A percentile compares a stretch with the other conserved stretches of the same genome.
These are phyloP conservation scores for Aleiodes alternator DNA, from an alignment of 2,888 invertebrate species.

Conservation along the genomic window DNA sequence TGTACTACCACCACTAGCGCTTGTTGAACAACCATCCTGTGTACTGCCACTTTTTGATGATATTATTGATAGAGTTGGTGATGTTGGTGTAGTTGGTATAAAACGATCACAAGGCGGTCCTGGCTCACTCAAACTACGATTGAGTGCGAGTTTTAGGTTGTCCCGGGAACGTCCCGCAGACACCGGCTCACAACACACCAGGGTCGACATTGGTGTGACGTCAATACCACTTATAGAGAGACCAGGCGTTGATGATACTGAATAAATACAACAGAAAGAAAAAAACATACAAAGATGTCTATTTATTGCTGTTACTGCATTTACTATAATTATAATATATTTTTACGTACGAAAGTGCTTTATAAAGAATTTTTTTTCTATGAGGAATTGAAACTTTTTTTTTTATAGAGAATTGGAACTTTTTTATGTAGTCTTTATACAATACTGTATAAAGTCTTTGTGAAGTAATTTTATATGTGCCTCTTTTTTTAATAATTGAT, in stretches of 20 bases:
- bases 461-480: no score
- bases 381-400: no score
- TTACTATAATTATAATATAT: no score
- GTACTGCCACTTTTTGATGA: conserved; percentile 44
- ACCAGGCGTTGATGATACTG: conserved; percentile 56
- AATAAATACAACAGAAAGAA: not conserved
- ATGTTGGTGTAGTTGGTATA: conserved; percentile 62
- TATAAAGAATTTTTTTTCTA: no score
- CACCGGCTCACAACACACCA: conserved; percentile 76
- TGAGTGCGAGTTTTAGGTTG: conserved; percentile 78
- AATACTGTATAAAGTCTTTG: no score
- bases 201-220: conserved; percentile 75
- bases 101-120: conserved; percentile 72
- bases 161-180: conserved; percentile 76
- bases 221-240: conserved; percentile 63
- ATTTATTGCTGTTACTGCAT: conserved; percentile 1
- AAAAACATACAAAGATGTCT: conserved; percentile 13
- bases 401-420: no score
- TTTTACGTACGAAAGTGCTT: no score
- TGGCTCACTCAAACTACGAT: conserved; percentile 79
- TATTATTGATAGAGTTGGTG: conserved; percentile 63
- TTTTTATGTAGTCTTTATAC: no score
- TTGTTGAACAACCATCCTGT: conserved; percentile 27
- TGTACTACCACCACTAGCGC: conserved; percentile 50
- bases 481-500: no score